phyloP scores from a whole-genome alignment of 1,140 invertebrate species.

The Pogonomyrmex barbatus region DNA sequence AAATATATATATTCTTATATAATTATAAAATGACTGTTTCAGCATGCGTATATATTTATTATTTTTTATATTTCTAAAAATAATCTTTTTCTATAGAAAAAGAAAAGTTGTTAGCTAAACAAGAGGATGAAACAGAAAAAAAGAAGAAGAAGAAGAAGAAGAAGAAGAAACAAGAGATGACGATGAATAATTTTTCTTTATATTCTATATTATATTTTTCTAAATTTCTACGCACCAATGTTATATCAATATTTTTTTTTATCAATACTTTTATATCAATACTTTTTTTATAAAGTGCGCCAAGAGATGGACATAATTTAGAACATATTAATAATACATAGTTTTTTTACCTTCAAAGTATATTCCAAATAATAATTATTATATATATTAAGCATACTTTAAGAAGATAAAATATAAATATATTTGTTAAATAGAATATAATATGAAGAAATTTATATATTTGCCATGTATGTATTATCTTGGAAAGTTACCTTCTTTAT shows the following conservation, averaged over 20 bases:
- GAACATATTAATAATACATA: not conserved
- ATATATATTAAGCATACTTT: not conserved
- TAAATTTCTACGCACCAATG: not conserved
- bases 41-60: not conserved
- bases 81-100: constrained; percentile 10
- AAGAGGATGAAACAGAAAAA: not conserved
- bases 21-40: not conserved
- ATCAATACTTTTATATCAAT: not conserved
- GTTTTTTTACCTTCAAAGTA: not conserved
- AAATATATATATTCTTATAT: not conserved
- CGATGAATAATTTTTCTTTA: constrained; percentile 41
- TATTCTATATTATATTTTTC: not conserved
- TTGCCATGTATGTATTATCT: not conserved
- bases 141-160: constrained; percentile 39
- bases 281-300: not conserved
- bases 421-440: not conserved
- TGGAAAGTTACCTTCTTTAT: constrained; percentile 4
- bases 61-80: not conserved
- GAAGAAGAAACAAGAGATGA: constrained; percentile 32
- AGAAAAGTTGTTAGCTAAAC: not conserved
- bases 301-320: not conserved
- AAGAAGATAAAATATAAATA: not conserved
- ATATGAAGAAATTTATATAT: not conserved
- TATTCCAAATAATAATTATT: not conserved
- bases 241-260: not conserved